Base-by-base conservation (phyloP, 2,113 vertebrate species). In the Phoxinus phoxinus region DNA sequence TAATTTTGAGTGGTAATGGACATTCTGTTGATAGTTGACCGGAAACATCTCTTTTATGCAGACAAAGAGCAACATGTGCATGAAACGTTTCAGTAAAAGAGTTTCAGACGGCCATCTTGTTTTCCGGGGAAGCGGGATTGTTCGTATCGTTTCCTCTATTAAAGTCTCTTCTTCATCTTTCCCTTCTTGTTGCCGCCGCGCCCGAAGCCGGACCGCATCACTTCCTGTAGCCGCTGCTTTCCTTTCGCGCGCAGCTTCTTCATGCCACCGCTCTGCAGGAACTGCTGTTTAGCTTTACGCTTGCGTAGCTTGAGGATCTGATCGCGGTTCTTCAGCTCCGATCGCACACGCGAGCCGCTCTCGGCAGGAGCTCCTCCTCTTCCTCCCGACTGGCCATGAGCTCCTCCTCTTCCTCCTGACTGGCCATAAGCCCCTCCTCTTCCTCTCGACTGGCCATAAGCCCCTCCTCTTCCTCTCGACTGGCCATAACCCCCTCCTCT, bases 231-330 rank as follows among this genome's bases (percentile, higher is more conserved):
- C 0, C 90, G 94, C 90, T 93, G 94, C 69, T 93, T 93, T 92
- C 90, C 95, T 67, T 94, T 94, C 0, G 89, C 77, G 0, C 93
- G 96, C 2, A 97, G 86, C 37, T 95, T 96, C 89, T 95, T 95
- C 82, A 98, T 81, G 48, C 96, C 96, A 0, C 98, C 98, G 0
- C 93, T 89, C 91, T 99, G 98, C 86, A 98, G 92, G 93, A 99
- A 99, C 30, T 91, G 93, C 79, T 96, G 94, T 91, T 98, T 99
- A 86, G 95, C 92, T 0, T 80, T 72, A 2, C 89, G 93, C 86
- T 94, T 97, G 71, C 98, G 95, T 91, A 96, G 92, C 91, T 96
- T 98, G 82, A 99, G 91, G 91, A 99, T 99, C 94, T 99, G 96
- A 32, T 96, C 94, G 35, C 91, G 96, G 59, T 88, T 95, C 92